Conservation (phyloP, 1,140 invertebrate genomes). For the Cyclina sinensis region DNA sequence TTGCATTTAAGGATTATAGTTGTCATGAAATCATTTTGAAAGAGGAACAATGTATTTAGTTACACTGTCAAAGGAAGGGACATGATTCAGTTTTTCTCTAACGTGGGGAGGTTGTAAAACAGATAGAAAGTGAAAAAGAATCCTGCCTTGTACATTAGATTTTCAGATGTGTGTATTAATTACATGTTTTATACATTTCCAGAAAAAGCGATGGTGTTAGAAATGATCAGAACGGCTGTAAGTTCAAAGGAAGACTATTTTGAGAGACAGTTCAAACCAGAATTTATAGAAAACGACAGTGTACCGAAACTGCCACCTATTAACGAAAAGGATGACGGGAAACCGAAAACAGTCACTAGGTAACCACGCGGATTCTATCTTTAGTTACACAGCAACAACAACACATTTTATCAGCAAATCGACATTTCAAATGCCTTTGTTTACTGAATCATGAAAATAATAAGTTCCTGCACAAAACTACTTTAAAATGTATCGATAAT, state of each 20-base stretch:
- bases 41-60: too few species aligned
- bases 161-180: too few species aligned
- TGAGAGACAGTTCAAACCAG: constrained; percentile 74
- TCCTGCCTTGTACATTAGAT: too few species aligned
- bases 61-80: too few species aligned
- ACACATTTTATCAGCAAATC: too few species aligned
- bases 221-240: constrained; percentile 83
- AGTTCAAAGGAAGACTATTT: constrained; percentile 81
- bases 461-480: too few species aligned
- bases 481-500: too few species aligned
- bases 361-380: constrained; percentile 1
- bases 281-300: constrained; percentile 70
- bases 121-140: not conserved
- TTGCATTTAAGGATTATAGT: too few species aligned
- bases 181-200: constrained; percentile 24
- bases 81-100: not conserved
- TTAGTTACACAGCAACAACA: too few species aligned
- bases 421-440: too few species aligned
- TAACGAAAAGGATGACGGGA: constrained; percentile 66
- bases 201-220: constrained; percentile 84
- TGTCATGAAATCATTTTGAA: too few species aligned
- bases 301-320: constrained; percentile 80
- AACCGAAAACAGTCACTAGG: constrained; percentile 71
- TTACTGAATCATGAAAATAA: too few species aligned
- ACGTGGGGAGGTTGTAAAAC: not conserved